Conservation (phyloP, 2,888 invertebrate genomes). For the Hoplodrina blanda region DNA sequence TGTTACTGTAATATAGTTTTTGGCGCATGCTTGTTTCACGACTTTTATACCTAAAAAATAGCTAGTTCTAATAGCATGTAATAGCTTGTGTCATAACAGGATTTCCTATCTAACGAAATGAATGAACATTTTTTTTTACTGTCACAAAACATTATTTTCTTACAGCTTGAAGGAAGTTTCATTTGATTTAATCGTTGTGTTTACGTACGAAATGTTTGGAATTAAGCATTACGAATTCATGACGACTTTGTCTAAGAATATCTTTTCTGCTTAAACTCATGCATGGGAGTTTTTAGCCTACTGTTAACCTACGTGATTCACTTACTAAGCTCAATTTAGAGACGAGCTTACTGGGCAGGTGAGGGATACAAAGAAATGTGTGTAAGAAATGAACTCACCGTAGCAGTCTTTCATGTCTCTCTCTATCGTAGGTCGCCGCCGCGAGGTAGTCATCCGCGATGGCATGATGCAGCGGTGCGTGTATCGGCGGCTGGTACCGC, state of each 20-base stretch:
- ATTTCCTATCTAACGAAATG: neutral
- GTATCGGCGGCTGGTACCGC: slow-evolving; percentile 90
- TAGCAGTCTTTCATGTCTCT: slow-evolving; percentile 92
- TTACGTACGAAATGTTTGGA: slow-evolving; percentile 18
- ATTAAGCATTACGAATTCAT: neutral
- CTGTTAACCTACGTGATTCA: neutral
- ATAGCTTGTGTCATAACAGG: too few species aligned
- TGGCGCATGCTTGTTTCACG: too few species aligned
- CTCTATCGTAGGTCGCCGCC: slow-evolving; percentile 91
- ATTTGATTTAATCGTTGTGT: slow-evolving; percentile 18
- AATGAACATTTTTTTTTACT: neutral
- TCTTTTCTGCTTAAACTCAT: neutral
- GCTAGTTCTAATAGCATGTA: too few species aligned
- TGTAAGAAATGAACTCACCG: slow-evolving; percentile 87
- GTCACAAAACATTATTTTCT: neutral
- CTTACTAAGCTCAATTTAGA: neutral
- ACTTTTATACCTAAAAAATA: neutral
- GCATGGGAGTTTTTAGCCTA: neutral
- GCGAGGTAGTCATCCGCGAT: slow-evolving; percentile 88
- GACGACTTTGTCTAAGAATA: slow-evolving; percentile 16
- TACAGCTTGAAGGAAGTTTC: slow-evolving; percentile 17
- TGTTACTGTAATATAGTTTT: too few species aligned
- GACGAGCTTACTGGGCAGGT: neutral
- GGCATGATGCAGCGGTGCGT: slow-evolving; percentile 89
- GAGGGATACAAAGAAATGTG: neutral